Evolutionary conservation across 2,888 invertebrate species (phyloP), one percentile per base, ranked within the genome.

Genomic region (Taphrorychus bicolor): DNA sequence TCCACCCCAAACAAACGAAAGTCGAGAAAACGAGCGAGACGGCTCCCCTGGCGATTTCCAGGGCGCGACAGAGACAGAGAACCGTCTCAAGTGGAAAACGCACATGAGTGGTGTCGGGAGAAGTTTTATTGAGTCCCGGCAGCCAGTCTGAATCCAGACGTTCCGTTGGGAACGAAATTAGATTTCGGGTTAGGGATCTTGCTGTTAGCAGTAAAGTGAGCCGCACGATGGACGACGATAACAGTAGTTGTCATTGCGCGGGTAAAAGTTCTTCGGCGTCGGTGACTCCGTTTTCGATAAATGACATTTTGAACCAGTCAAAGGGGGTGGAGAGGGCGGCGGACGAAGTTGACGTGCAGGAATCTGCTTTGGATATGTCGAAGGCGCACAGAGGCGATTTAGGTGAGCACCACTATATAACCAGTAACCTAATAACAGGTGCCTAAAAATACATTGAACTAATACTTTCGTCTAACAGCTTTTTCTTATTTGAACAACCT

Each of bases 271-370:
- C 65, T 49, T 56, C 74, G 3, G 71, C 74, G 17, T 73, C 80
- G 16, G 81, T 82, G 7, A 91, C 90, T 7, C 90, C 91, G 32
- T 91, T 91, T 81, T 90, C 90, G 7, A 91, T 91, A 61, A 90
- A 90, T 74, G 90, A 91, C 76, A 91, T 91, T 78, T 81, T 91
- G 76, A 78, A 42, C 41, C 60, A 48, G 2, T 22, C 11, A n/a
- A 40, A 18, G n/a, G 57, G 54, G 18, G 63, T 42, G 9, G 67
- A 74, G 58, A 84, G 84, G 67, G 78, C 80, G 70, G 84, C 72
- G 14, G 73, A 73, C 82, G 78, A 84, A 81, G 74, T 82, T 56
- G 77, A 74, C 80, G 80, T 73, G 58, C 80, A 82, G 59, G 82
- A 82, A 58, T 76, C 76, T 18, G 82, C 82, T 16, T 73, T 83